Evolutionary conservation across 1,140 invertebrate species (phyloP).

Genomic region (Atta texana): DNA sequence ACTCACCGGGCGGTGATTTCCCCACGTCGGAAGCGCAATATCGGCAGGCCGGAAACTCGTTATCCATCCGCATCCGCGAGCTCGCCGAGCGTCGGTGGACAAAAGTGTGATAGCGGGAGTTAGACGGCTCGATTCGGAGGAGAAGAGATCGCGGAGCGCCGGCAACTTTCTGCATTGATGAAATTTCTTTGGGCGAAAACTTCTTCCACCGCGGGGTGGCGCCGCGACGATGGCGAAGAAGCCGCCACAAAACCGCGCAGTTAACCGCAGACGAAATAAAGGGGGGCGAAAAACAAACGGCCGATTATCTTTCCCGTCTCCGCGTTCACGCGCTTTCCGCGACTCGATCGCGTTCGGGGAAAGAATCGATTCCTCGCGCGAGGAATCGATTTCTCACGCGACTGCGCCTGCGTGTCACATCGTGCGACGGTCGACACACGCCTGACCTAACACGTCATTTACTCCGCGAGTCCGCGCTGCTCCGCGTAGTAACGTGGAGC

Average conservation of each 20-base stretch:
- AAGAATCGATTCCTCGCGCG: background rate
- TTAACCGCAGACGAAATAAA: conserved; percentile 31
- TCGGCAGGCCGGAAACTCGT: background rate
- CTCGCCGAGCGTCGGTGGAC: background rate
- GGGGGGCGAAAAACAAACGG: background rate
- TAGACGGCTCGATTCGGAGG: background rate
- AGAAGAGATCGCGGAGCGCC: background rate
- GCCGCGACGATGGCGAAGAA: background rate
- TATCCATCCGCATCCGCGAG: background rate
- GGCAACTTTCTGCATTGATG: conserved; percentile 39
- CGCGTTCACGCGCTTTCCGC: background rate
- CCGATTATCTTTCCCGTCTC: background rate
- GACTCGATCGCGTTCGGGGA: background rate
- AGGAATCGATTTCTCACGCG: background rate
- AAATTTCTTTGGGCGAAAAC: conserved; percentile 45
- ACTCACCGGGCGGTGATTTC: background rate
- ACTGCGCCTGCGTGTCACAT: background rate
- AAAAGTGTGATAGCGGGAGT: background rate
- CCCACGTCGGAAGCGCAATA: background rate
- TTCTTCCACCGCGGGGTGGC: background rate
- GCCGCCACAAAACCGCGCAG: background rate
- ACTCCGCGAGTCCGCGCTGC: background rate
- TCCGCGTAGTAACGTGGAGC: background rate
- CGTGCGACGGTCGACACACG: no score
- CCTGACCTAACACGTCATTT: no score